A percentile compares a stretch with the other conserved stretches of the same genome.
Conservation (phyloP, 2,113 vertebrate genomes). For the Leptobrachium leishanense region DNA sequence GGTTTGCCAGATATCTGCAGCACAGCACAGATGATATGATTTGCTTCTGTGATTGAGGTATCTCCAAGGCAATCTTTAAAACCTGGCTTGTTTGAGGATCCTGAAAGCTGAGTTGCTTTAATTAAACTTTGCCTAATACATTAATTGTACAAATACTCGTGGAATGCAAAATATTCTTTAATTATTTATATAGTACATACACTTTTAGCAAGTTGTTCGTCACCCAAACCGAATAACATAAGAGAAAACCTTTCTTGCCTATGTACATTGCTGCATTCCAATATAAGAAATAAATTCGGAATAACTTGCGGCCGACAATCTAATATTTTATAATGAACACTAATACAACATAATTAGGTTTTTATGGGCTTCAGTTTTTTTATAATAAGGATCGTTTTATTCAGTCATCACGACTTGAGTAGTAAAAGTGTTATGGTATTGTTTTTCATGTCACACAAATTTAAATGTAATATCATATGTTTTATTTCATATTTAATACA, state of each 20-base stretch:
- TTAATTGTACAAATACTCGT: no score
- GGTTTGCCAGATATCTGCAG: no score
- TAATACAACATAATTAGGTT: constrained; percentile 33
- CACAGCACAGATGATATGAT: no score
- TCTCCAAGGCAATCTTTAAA: no score
- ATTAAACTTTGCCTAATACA: no score
- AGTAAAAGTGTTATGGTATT: constrained; percentile 46
- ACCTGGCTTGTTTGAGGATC: no score
- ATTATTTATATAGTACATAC: constrained; percentile 12
- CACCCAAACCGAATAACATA: constrained; percentile 21
- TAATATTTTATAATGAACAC: constrained; percentile 40
- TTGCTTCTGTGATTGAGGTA: no score
- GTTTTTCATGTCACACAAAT: constrained; percentile 39
- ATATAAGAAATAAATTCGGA: constrained; percentile 32
- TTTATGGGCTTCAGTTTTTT: constrained; percentile 39
- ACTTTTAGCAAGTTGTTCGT: constrained; percentile 23
- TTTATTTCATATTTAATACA: constrained; percentile 37
- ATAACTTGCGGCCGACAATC: constrained; percentile 35
- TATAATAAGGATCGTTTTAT: constrained; percentile 44
- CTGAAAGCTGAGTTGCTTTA: no score
- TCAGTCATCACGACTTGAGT: constrained; percentile 37
- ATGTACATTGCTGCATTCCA: constrained; percentile 30
- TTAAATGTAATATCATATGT: constrained; percentile 34
- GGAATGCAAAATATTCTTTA: no score
- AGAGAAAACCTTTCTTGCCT: not conserved